Base-by-base conservation (phyloP, 2,113 vertebrate species). In the Oreotrochilus melanogaster region DNA sequence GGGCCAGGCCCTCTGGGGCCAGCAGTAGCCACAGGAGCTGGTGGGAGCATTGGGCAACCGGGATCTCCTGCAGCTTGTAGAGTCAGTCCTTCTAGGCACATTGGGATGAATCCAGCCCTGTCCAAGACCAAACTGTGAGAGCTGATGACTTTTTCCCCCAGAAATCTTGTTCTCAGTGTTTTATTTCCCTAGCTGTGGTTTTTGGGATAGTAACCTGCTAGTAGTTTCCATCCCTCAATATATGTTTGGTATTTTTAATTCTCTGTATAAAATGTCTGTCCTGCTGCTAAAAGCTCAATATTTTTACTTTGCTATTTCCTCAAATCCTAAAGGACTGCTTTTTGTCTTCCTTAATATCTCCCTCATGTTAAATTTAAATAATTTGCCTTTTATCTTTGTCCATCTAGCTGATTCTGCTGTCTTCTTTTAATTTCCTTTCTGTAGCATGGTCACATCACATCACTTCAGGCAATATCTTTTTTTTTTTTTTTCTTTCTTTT, bases 351-450 rank as follows among this genome's bases (percentile, higher is more conserved):
- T 82, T 97, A 95, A 88, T 97, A 91, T 91, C 95, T 97, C 67
- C 91, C 48, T 92, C 67, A 83, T 96, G 92, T 95, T 96, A 92
- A 92, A 95, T 94, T 89, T 94, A 89, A 97, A 93, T 96, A 75
- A 73, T 65, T 96, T 92, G 66, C 83, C 87, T 96, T 97, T 97
- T 96, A 95, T 97, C 89, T 95, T 94, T 85, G 74, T 88, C 66
- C 12, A 27, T 86, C 74, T 94, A 64, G 39, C 80, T 79, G 39
- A 64, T 96, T 95, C 78, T 95, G 28, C 87, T 60, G 51, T 80
- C 72, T 91, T 93, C 51, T 78, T 80, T 92, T 96, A 92, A 86
- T 96, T 90, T 93, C 69, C 61, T 76, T 76, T 87, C 88, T 87
- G 66, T 80, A 87, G 42, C 58, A 53, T 5, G 42, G 24, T 94